Percentiles rank a stretch among this genome's conserved stretches.
Conservation (phyloP, 2,113 vertebrate genomes). For the Okapia johnstoni region DNA sequence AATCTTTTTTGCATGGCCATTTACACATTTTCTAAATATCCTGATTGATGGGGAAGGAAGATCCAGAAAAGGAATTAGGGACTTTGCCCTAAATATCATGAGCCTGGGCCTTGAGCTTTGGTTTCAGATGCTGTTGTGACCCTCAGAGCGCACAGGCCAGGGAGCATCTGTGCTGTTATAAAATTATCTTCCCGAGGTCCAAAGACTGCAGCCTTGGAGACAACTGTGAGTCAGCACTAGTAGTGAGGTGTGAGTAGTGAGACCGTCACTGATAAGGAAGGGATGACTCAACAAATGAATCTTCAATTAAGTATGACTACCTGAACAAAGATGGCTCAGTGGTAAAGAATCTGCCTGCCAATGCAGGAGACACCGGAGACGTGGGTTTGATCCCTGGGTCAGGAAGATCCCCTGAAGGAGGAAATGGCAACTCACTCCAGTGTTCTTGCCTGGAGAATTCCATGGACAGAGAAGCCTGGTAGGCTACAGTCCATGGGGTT, state of each 20-base stretch:
- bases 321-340: background rate
- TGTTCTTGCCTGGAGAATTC: background rate
- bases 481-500: background rate
- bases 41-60: background rate
- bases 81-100: background rate
- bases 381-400: background rate
- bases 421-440: background rate
- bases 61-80: background rate
- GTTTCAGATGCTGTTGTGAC: background rate
- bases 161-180: background rate
- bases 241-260: background rate
- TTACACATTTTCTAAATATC: constrained; percentile 1
- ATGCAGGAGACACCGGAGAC: background rate
- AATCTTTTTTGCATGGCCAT: background rate
- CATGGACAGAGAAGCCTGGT: background rate
- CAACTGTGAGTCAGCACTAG: background rate
- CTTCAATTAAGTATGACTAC: accelerated
- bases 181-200: background rate
- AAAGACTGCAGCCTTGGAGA: background rate
- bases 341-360: background rate
- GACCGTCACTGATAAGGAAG: background rate
- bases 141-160: background rate
- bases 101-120: background rate
- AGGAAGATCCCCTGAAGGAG: background rate
- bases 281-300: background rate